Evolutionary conservation across 2,113 vertebrate species (phyloP).

Genomic region (Pseudonaja textilis): DNA sequence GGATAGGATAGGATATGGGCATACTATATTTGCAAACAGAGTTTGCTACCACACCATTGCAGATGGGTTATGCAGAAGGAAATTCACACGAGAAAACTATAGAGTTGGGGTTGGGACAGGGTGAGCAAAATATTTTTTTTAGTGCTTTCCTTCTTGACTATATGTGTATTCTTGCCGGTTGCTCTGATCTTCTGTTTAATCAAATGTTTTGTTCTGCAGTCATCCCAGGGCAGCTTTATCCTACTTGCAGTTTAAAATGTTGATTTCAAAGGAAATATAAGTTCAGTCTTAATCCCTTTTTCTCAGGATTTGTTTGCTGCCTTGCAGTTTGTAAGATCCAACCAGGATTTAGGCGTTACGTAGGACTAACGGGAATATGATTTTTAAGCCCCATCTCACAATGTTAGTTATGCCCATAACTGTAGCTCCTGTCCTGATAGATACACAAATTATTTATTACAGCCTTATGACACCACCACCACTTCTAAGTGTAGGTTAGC

Average conservation of each 20-base stretch:
- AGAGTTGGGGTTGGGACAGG: background rate
- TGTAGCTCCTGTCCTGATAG: background rate
- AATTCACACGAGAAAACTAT: background rate
- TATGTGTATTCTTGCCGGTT: background rate
- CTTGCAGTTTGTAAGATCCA: background rate
- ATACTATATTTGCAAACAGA: background rate
- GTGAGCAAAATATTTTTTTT: background rate
- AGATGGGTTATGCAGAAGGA: background rate
- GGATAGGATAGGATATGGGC: background rate
- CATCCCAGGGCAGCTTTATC: background rate
- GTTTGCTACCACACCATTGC: background rate
- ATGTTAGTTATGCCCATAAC: background rate
- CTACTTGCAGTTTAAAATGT: background rate
- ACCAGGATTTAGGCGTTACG: background rate
- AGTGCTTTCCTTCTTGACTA: background rate
- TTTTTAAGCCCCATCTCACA: background rate
- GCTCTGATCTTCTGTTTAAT: background rate
- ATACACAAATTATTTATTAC: background rate
- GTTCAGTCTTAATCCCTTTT: background rate
- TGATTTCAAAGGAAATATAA: background rate
- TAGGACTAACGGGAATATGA: background rate
- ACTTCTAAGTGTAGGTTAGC: background rate
- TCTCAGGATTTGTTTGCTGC: background rate
- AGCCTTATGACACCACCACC: too few species aligned
- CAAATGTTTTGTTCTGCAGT: background rate